Evolutionary conservation across 64 coral and sea anemone genomes (phyloP).

Genomic region (Dendronephthya gigantea): DNA sequence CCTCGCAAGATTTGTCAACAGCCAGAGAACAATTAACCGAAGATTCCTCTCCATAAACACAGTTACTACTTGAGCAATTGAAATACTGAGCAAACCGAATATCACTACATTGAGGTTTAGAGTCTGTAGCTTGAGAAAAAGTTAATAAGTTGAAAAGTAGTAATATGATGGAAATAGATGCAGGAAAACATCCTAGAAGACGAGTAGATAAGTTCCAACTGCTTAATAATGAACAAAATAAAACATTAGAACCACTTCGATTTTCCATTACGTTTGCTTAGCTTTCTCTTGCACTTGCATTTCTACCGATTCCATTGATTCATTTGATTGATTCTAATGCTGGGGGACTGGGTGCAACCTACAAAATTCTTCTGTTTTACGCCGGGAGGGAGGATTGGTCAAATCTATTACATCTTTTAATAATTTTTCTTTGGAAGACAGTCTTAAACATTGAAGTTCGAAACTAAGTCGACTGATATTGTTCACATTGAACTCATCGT

Average conservation of each 20-base stretch:
- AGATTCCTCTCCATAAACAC: conserved; percentile 59
- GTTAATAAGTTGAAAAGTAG: neutral
- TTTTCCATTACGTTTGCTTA: neutral
- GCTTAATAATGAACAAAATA: neutral
- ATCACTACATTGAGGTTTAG: neutral
- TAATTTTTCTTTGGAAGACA: too few species aligned
- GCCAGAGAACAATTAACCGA: conserved; percentile 47
- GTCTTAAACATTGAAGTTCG: too few species aligned
- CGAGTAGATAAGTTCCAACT: neutral
- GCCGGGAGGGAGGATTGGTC: too few species aligned
- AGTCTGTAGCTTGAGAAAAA: neutral
- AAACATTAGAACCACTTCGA: neutral
- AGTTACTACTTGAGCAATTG: conserved; percentile 47
- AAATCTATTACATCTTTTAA: too few species aligned
- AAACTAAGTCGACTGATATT: too few species aligned
- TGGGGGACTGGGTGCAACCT: too few species aligned
- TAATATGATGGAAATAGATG: neutral
- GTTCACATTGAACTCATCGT: too few species aligned
- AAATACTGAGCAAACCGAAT: neutral
- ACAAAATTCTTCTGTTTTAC: too few species aligned
- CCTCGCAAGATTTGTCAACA: neutral
- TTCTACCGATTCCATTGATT: too few species aligned
- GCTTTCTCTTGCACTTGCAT: neutral
- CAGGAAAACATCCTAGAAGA: neutral
- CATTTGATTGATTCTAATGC: too few species aligned